Evolutionary conservation across 2,888 invertebrate species (phyloP), one percentile per base, ranked within the genome.

Genomic region (Phania funesta): DNA sequence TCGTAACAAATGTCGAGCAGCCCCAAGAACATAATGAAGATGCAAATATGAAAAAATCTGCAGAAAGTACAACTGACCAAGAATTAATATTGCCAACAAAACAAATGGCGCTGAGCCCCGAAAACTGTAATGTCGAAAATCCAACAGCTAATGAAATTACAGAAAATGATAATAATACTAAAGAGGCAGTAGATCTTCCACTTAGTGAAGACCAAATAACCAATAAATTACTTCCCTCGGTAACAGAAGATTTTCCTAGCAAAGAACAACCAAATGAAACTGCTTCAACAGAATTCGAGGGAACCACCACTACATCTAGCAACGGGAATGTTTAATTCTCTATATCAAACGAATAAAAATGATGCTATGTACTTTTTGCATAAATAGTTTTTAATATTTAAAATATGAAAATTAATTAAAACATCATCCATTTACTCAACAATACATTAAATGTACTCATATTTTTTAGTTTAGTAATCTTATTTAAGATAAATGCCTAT

Each of bases 381-480:
- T 41, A 20, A 41, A 54, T 80, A 62, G 26, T 52, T 75, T 68
- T 70, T 79, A 71, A 73, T 73, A 73, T 65, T 73, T 65, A 79
- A 79, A 65, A 71, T 44, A 54, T 70, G 50, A 35, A 22, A 58
- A 24, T 26, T 71, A 78, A n/a, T n/a, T 65, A 41, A 64, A 48
- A 32, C 22, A 58, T 75, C 38, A 62, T 68, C 35, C 18, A 62
- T 11, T 62, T 48, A 80, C 68, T 76, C 64, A 64, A 46, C 52
- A 26, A 70, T 80, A 76, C 75, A 80, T 74, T 41, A 38, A 64
- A 80, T 80, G 75, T 75, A 80, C 48, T 35, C 16, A 32, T 16
- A 56, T 46, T 46, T 75, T 62, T 54, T 62, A 46, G 56, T 80
- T 75, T 62, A 76, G 22, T 35, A 56, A 50, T 50, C 32, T 41